Evolutionary conservation across 1,140 invertebrate species (phyloP), one percentile per base, ranked within the genome.

Genomic region (Patella vulgata): DNA sequence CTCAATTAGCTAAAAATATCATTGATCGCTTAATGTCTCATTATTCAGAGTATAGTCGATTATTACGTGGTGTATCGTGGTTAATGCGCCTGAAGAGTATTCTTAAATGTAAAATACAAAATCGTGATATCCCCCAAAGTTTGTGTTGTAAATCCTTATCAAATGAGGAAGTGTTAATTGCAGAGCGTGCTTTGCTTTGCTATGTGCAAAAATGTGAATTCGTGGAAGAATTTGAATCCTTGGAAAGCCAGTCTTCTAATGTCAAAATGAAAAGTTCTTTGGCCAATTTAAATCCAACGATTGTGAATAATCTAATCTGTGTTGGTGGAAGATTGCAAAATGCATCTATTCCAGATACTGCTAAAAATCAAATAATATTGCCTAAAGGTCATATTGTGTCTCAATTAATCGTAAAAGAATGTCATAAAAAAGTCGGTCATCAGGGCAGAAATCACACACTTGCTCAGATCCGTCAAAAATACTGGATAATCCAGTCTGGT

Each of bases 251-350:
- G 42, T 25, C 28, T 2, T 21, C 4, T 6, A 12, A 64, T 11
- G 62, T 54, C 30, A 57, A 30, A 21, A 19, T 30, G 2, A 66
- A 50, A 12, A 36, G 62, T 6, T 43, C 23, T 5, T n/a, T n/a
- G n/a, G 14, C 33, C 33, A 66, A 70, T 27, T 46, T 71, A 19
- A 33, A 59, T 27, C 44, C 47, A 11, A 11, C 52, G 5, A 9
- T 19, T 33, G 25, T 30, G 5, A 27, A 59, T 51, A 31, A 25
- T 52, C 11, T 51, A 17, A n/a, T 59, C 8, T 12, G 57, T 8
- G 36, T 51, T 42, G 25, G 44, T n/a, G 55, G 57, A 8, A 6
- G 44, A 52, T 21, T 59, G 11, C 3, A 17, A 36, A 19, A 27
- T 36, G 25, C 33, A 4, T 5, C 4, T 6, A 47, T 58, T 21